Evolutionary conservation across 2,113 vertebrate species (phyloP).

Genomic region (Melospiza melodia): DNA sequence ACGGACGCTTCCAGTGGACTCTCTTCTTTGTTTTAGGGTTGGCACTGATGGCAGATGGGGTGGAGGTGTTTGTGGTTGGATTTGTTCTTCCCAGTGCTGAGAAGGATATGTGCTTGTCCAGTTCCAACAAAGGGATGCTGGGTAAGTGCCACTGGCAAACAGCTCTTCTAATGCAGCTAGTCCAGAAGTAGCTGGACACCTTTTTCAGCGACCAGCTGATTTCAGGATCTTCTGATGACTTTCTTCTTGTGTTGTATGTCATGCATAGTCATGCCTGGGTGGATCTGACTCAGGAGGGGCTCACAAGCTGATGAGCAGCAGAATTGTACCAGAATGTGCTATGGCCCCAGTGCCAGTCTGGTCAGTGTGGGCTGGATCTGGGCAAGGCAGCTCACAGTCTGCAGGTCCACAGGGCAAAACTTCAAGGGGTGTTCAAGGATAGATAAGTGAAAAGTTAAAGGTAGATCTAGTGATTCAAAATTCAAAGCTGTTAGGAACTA

Average conservation of each 20-base stretch:
- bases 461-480: background rate
- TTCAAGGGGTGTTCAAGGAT: background rate
- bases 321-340: background rate
- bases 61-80: conserved; percentile 95
- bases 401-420: background rate
- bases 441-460: background rate
- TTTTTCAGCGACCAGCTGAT: background rate
- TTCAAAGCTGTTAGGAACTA: background rate
- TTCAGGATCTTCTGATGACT: background rate
- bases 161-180: background rate
- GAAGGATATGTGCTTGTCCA: conserved; percentile 98
- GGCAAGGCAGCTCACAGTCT: background rate
- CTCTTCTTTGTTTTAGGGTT: conserved; percentile 92
- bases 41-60: conserved; percentile 96
- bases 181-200: background rate
- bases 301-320: background rate
- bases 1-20: conserved; percentile 96
- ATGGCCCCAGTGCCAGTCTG: background rate
- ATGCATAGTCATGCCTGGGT: background rate
- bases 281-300: background rate
- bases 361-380: background rate
- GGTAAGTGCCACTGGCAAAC: conserved; percentile 79
- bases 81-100: conserved; percentile 95
- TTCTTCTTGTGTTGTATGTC: background rate
- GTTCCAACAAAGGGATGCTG: conserved; percentile 93